Evolutionary conservation across 2,888 invertebrate species (phyloP), one percentile per base, ranked within the genome.

Genomic region (Isotomurus palustris): DNA sequence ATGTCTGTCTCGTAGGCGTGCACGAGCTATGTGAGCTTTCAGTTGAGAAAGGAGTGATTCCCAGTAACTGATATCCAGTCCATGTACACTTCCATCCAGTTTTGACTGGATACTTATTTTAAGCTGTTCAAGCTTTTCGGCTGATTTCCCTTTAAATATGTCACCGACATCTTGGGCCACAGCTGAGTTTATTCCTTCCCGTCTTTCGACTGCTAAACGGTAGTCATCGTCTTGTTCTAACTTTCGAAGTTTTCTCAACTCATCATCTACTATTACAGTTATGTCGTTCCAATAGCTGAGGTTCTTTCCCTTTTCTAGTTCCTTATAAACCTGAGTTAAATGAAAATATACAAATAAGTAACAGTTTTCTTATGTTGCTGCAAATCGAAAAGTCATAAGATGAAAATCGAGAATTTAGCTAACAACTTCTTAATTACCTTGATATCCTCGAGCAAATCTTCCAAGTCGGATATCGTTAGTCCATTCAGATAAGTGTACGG

Each of bases 11-110:
- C 91, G 80, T 12, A 99, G 81, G 29, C 96, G 81, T 1, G 94
- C 92, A 71, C 93, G 82, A 0, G 95, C 91, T 86, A 91, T 91
- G 76, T 94, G 92, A 5, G 94, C 95, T 79, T 92, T 93, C 10
- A 99, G 79, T 75, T 95, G 93, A n/a, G 91, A 91, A 32, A 95
- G 80, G 65, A 99, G 78, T 47, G 91, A 91, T 79, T 99, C 97
- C 97, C 97, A 99, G 77, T 96, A 99, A 44, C 92, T 91, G 64
- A 96, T 87, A 78, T 97, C 97, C 44, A 95, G 86, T 17, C 93
- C 94, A 77, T 91, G 93, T 43, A 84, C 84, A 63, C 87, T 84
- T 0, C 87, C 86, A 70, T 81, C 81, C 60, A 96, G 87, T 79
- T 95, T 96, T 17, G 79, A 79, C 75, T 90, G 89, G 72, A 99